These are phyloP conservation scores for Centropyge bicolor DNA, from an alignment of 2,797 vertebrate species.

Conservation along the genomic window DNA sequence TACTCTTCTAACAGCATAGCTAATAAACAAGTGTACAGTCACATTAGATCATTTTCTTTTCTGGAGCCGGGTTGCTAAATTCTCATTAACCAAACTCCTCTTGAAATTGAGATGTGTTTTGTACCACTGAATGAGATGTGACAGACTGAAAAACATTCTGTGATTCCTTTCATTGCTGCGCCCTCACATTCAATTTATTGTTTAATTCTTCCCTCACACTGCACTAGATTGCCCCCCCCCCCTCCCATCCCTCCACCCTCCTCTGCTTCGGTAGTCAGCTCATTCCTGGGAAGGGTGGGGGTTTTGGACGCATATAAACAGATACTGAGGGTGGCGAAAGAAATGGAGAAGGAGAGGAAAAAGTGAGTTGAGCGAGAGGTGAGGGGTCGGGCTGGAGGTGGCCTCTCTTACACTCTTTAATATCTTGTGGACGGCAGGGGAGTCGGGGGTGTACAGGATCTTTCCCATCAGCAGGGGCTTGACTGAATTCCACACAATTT, in stretches of 20 bases:
- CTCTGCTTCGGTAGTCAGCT: conserved; percentile 56
- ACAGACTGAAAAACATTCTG: conserved; percentile 26
- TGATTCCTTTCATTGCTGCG: conserved; percentile 34
- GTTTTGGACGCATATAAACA: conserved; percentile 37
- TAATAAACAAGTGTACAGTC: neutral
- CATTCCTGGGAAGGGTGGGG: conserved; percentile 66
- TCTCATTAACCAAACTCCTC: conserved; percentile 6
- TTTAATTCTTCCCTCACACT: conserved; percentile 31
- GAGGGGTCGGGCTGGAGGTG: conserved; percentile 62
- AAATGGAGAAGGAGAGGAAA: conserved; percentile 30
- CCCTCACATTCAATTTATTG: conserved; percentile 54
- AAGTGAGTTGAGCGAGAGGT: conserved; percentile 37
- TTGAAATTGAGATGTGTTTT: conserved; percentile 30
- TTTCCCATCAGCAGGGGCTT: conserved; percentile 98
- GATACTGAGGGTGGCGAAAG: conserved; percentile 38
- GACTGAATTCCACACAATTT: conserved; percentile 94
- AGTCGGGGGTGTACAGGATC: conserved; percentile 94
- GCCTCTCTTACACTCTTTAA: conserved; percentile 92
- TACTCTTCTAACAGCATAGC: neutral
- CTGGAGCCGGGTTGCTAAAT: neutral
- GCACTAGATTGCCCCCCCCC: neutral
- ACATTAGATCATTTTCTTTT: neutral
- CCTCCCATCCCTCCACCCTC: conserved; percentile 21
- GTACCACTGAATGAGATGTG: conserved; percentile 22
- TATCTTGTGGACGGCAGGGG: conserved; percentile 89